phyloP scores from a whole-genome alignment of 2,113 vertebrate species.

The Bufo bufo region DNA sequence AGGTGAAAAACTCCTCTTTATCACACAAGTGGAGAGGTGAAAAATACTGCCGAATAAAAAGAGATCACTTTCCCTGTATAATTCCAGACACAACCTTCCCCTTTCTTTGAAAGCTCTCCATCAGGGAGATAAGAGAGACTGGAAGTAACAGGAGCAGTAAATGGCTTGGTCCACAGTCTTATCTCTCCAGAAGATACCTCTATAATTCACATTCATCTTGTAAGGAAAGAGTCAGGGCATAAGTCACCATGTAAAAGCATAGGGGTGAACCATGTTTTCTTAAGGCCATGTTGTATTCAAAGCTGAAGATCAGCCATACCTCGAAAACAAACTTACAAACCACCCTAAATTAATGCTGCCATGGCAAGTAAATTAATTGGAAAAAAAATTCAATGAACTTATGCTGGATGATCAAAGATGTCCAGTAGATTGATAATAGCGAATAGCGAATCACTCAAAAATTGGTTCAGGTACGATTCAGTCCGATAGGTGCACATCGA shows the following conservation, averaged over 20 bases:
- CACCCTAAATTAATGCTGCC: not conserved
- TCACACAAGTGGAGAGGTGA: conserved; percentile 60
- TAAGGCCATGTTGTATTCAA: not conserved
- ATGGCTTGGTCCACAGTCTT: not conserved
- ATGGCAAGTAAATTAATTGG: not conserved
- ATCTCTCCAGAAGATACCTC: conserved; percentile 5
- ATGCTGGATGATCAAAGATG: not conserved
- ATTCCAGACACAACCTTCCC: conserved; percentile 64
- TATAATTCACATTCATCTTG: not conserved
- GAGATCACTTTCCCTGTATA: conserved; percentile 60
- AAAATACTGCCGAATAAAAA: conserved; percentile 61
- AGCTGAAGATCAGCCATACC: not conserved
- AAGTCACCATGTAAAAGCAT: not conserved
- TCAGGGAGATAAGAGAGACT: conserved; percentile 59
- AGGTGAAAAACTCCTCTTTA: conserved; percentile 61
- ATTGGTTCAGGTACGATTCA: too few species aligned
- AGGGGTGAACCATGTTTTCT: not conserved
- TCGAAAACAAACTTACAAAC: not conserved
- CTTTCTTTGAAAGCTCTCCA: conserved; percentile 51
- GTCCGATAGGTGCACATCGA: too few species aligned
- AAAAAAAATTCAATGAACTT: not conserved
- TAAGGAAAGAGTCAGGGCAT: too few species aligned
- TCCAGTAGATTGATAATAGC: too few species aligned
- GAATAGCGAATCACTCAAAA: too few species aligned
- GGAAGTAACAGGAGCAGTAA: conserved; percentile 18